Base-by-base conservation (phyloP, 1,140 invertebrate species). In the Meloidogyne exigua region DNA sequence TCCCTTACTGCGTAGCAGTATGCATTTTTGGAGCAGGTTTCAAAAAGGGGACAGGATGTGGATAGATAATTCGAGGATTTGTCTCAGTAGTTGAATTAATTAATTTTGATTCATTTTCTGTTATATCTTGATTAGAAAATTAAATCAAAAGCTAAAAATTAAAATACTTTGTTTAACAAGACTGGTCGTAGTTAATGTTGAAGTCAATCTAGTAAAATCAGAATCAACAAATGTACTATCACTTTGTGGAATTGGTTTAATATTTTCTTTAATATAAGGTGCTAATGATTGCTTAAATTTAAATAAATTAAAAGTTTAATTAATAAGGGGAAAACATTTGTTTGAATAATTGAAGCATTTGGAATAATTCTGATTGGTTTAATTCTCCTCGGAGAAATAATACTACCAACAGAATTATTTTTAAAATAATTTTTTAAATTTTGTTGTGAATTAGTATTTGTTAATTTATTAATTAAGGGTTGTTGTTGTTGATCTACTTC, bases 31-130 rank as follows among this genome's bases (percentile, higher is more conserved):
- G 79, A 23, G 77, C 68, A 49, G 42, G 42, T 32, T 81, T 83
- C 13, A 87, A 76, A 74, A 87, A 87, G 23, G 85, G 85, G 63
- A 86, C 85, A 49, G 85, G 85, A 74, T 87, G 80, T 13, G 86
- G 85, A 25, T 82, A 81, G 9, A 87, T 85, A 12, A 66, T 39
- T 36, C 78, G 69, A 42, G 85, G 85, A 74, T 85, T 71, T 65
- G 85, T 78, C 18, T 80, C 78, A 39, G 80, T 79, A 13, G 71
- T 32, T 57, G 73, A 76, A n/a, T 69, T 57, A n/a, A n/a, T 15
- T 44, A 15, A 44, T 44, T n/a, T 57, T n/a, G 2, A 5, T 0
- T 3, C n/a, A n/a, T 5, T 57, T n/a, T n/a, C 49, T 57, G 15
- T 57, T n/a, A 7, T 0, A 57, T 57, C 49, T 57, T 15, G 10